Evolutionary conservation across 2,888 invertebrate genomes (phyloP).

Genomic region (Byasa hedistus): DNA sequence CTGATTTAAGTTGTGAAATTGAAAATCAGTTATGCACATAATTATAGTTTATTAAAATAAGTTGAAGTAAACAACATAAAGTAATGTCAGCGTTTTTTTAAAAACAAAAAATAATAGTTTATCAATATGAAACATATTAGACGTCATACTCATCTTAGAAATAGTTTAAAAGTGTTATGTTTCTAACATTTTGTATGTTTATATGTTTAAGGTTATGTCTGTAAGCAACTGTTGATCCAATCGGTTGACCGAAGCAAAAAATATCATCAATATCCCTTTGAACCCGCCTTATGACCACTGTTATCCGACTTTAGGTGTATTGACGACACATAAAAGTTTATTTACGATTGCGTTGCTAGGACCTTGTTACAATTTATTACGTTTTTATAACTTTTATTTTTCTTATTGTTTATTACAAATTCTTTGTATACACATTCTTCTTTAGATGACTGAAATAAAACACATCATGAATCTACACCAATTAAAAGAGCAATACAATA

Average conservation of each 20-base stretch:
- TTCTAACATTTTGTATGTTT: not conserved
- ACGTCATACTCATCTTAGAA: not conserved
- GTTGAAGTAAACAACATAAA: too few species aligned
- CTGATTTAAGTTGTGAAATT: constrained; percentile 19
- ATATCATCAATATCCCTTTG: constrained; percentile 6
- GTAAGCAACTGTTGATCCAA: not conserved
- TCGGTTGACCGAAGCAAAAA: constrained; percentile 2
- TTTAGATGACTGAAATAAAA: too few species aligned
- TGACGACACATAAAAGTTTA: constrained; percentile 17
- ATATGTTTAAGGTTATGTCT: not conserved
- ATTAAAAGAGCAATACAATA: too few species aligned
- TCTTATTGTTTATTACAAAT: too few species aligned
- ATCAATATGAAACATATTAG: not conserved
- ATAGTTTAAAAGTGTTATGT: not conserved
- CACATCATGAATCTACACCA: too few species aligned
- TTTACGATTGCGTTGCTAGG: constrained; percentile 10
- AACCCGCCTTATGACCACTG: constrained; percentile 9
- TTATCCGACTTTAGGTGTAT: constrained; percentile 16
- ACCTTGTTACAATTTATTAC: constrained; percentile 16
- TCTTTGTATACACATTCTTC: too few species aligned
- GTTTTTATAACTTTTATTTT: not conserved
- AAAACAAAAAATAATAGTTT: too few species aligned
- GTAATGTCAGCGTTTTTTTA: too few species aligned
- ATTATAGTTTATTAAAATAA: too few species aligned
- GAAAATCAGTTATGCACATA: constrained; percentile 4